Percentiles rank a stretch among this genome's conserved stretches.
Conservation (phyloP, 2,888 invertebrate species). For the Chrysolina oricalcia region DNA sequence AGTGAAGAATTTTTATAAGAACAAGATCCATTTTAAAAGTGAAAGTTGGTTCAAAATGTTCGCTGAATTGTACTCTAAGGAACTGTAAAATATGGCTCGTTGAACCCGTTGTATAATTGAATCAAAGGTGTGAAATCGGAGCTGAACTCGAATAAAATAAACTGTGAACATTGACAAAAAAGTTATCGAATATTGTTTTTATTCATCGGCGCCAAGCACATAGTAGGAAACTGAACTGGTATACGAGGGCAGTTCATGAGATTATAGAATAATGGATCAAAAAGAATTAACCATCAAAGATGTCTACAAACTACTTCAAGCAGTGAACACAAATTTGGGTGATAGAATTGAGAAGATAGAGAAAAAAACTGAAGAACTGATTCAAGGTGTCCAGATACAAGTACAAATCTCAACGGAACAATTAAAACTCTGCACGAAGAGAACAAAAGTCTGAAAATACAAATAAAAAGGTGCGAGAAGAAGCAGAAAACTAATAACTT, state of each 20-base stretch:
- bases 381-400: not conserved
- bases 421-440: constrained; percentile 24
- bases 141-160: constrained; percentile 6
- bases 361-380: constrained; percentile 16
- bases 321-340: constrained; percentile 26
- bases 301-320: constrained; percentile 22
- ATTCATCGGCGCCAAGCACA: not conserved
- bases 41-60: constrained; percentile 26
- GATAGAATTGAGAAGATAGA: constrained; percentile 24
- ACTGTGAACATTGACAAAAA: constrained; percentile 13
- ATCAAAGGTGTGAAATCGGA: constrained; percentile 16
- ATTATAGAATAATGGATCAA: constrained; percentile 23
- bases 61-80: not conserved
- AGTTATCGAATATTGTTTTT: constrained; percentile 16
- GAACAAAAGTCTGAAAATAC: constrained; percentile 18
- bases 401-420: constrained; percentile 20
- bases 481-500: too few species aligned
- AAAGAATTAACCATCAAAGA: constrained; percentile 25
- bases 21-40: constrained; percentile 19
- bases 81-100: constrained; percentile 11
- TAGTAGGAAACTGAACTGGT: not conserved
- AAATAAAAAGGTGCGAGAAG: too few species aligned
- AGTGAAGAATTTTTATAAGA: constrained; percentile 6
- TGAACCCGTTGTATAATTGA: constrained; percentile 6
- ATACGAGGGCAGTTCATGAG: constrained; percentile 4